Base-by-base conservation (phyloP, 2,797 vertebrate genomes). In the Lateolabrax maculatus region DNA sequence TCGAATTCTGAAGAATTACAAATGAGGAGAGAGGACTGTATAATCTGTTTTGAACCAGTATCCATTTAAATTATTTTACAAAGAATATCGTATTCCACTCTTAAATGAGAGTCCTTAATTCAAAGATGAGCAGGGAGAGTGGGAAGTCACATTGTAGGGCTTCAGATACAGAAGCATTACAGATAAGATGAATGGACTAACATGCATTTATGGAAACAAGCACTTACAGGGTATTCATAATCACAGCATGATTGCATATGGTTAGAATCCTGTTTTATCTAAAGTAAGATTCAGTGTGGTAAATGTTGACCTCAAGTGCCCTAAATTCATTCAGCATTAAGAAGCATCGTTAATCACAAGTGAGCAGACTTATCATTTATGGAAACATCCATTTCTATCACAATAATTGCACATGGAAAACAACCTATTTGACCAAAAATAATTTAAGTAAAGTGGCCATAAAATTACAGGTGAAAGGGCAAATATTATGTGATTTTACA, bases 161-260 rank as follows among this genome's bases (percentile, higher is more conserved):
- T 85, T 74, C 64, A 75, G 65, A 64, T 75, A 82, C 18, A 72
- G 58, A 81, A 29, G 25, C 75, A 86, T 84, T 81, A 86, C 27
- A 84, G 72, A 83, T 39, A 92, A 92, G 92, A 94, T 86, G 29
- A 85, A 93, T 92, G 86, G 85, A 84, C 87, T 87, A 86, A 75
- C 86, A 85, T 89, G 82, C 65, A 90, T 92, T 94, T 93, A 93
- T 92, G 90, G 93, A 92, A 92, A 94, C 79, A 86, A 90, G 85
- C 89, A 92, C 91, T 92, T 87, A 87, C 46, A 48, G 80, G 71
- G 68, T 89, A 85, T 90, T 90, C 87, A 91, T 89, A 57, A 89
- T 86, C 64, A 78, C 27, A 81, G 70, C 81, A 74, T 87, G 78
- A 84, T 72, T 86, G 81, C 80, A 84, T 87, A 75, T 82, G 60